These are phyloP conservation scores for Ophion obscuratus DNA, from an alignment of 2,888 invertebrate genomes.

Conservation along the genomic window DNA sequence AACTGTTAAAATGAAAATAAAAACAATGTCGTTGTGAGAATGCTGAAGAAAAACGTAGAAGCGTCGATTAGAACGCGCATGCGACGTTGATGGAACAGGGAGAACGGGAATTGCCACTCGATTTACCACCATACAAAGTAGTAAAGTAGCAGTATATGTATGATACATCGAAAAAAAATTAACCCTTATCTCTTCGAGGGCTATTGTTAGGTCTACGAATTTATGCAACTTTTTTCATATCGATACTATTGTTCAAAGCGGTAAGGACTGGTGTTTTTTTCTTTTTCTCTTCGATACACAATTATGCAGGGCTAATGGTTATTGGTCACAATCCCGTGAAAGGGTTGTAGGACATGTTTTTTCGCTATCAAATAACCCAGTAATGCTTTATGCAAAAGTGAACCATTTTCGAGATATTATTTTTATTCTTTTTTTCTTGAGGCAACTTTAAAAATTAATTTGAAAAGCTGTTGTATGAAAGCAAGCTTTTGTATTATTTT, in stretches of 20 bases:
- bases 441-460: no score
- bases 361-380: no score
- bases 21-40: slow-evolving; percentile 1
- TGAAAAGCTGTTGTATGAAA: no score
- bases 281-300: no score
- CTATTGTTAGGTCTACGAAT: neutral
- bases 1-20: slow-evolving; percentile 54
- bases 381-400: no score
- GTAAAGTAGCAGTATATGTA: neutral
- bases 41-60: neutral
- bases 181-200: neutral
- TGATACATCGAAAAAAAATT: neutral
- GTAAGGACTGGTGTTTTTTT: no score
- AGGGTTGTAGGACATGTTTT: no score
- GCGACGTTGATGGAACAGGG: slow-evolving; percentile 16
- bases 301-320: no score
- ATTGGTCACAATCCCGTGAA: no score
- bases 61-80: neutral
- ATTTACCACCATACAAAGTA: neutral
- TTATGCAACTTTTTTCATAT: neutral
- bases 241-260: neutral
- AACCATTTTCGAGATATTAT: no score
- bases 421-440: no score
- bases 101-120: neutral
- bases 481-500: no score